These are phyloP conservation scores for Mnemiopsis leidyi DNA, from an alignment of 37 sponge, comb jelly and placozoan genomes.

Conservation along the genomic window DNA sequence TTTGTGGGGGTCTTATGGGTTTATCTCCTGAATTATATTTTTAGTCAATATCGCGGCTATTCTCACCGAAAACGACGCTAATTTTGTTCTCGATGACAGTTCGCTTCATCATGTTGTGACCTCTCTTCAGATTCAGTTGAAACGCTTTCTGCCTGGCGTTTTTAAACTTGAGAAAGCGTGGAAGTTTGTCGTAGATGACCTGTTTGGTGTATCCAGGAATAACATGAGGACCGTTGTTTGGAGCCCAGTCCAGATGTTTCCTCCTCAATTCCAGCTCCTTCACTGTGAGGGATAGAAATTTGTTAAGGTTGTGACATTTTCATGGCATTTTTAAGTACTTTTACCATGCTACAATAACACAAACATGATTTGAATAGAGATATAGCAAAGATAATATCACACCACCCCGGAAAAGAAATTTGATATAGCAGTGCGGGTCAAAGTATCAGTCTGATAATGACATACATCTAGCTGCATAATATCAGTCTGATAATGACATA, in stretches of 20 bases:
- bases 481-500: too few species aligned
- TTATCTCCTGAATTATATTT: background rate
- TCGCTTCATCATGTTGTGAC: background rate
- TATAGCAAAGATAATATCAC: too few species aligned
- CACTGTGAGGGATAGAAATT: background rate
- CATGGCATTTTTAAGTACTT: too few species aligned
- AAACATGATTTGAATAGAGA: too few species aligned
- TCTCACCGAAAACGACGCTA: background rate
- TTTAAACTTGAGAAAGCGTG: slow-evolving; percentile 1
- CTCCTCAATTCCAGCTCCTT: background rate
- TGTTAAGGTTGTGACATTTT: background rate
- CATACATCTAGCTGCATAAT: background rate
- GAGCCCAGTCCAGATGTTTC: background rate
- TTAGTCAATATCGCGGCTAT: background rate
- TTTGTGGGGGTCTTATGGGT: background rate
- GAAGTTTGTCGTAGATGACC: background rate
- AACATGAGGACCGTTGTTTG: background rate
- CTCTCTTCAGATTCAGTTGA: background rate
- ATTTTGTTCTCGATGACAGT: slow-evolving; percentile 37
- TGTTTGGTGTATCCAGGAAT: slow-evolving; percentile 5
- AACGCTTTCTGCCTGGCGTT: slow-evolving; percentile 13
- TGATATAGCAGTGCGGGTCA: too few species aligned
- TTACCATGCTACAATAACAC: too few species aligned
- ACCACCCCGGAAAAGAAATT: too few species aligned
- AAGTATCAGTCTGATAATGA: too few species aligned